Evolutionary conservation across 2,113 vertebrate genomes (phyloP).

Genomic region (Macaca mulatta): DNA sequence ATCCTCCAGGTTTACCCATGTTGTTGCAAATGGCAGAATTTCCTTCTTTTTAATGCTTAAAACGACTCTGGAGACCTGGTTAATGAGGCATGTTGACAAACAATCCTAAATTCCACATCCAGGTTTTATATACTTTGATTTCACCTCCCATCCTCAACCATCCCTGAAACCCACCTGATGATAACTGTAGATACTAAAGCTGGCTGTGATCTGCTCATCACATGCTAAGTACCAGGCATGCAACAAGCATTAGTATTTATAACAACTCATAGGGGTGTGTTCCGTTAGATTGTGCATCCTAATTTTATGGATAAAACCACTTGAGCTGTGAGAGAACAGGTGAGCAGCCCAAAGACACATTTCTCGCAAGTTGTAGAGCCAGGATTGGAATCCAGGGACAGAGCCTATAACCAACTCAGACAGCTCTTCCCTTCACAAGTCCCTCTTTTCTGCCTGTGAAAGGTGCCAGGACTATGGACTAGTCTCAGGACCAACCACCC

Average conservation of each 20-base stretch:
- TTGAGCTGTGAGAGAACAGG: fast-evolving
- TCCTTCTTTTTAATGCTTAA: not conserved
- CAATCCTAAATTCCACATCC: not conserved
- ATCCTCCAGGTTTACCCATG: not conserved
- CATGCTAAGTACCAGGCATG: fast-evolving
- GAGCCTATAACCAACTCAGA: fast-evolving
- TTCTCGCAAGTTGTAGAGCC: not conserved
- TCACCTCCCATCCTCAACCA: too few species aligned
- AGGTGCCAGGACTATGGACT: not conserved
- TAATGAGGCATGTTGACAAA: not conserved
- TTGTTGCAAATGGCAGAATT: not conserved
- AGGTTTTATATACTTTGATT: not conserved
- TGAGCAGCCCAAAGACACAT: not conserved
- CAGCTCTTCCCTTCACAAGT: not conserved
- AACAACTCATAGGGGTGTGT: fast-evolving
- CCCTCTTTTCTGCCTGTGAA: not conserved
- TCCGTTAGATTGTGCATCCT: not conserved
- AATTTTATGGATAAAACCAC: not conserved
- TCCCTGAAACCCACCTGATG: not conserved
- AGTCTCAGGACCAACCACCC: not conserved
- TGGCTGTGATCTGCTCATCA: not conserved
- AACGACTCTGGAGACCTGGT: not conserved
- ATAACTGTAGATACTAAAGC: not conserved
- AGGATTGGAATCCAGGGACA: not conserved
- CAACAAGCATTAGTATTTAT: fast-evolving